A percentile compares a stretch with the other conserved stretches of the same genome.
Conservation (phyloP, 2,888 invertebrate species). For the Cerastoderma edule region DNA sequence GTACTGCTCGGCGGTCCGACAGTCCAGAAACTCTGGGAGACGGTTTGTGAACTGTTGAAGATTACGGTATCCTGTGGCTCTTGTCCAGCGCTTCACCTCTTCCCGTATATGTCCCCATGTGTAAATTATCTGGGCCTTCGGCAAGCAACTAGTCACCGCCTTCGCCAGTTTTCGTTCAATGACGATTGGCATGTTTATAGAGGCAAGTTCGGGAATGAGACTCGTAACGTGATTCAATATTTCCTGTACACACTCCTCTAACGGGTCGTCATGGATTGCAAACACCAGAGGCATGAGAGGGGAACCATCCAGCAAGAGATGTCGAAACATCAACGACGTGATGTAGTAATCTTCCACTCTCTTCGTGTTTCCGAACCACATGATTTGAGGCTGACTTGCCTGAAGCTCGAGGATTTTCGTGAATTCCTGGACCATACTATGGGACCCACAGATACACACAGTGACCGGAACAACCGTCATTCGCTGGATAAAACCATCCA, state of each 20-base stretch:
- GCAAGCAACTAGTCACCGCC: background rate
- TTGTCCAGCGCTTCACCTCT: background rate
- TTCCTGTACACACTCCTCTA: conserved; percentile 8
- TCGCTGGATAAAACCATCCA: conserved; percentile 17
- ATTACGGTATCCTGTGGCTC: background rate
- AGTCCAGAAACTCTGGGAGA: conserved; percentile 11
- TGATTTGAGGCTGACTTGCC: conserved; percentile 14
- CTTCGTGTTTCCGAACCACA: conserved; percentile 6
- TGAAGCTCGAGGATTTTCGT: conserved; percentile 11
- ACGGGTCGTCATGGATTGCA: conserved; percentile 18
- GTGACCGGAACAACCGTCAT: conserved; percentile 18
- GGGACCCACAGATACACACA: conserved; percentile 23
- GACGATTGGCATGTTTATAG: background rate
- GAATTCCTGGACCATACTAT: conserved; percentile 17
- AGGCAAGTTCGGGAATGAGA: conserved; percentile 8
- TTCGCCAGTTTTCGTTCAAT: conserved; percentile 12
- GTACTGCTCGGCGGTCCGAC: conserved; percentile 1
- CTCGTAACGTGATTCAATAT: conserved; percentile 1
- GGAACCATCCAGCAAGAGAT: conserved; percentile 24
- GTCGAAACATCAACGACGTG: conserved; percentile 23
- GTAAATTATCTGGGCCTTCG: conserved; percentile 12
- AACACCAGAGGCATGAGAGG: conserved; percentile 24
- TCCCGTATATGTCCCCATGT: conserved; percentile 24
- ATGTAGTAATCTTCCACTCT: conserved; percentile 18
- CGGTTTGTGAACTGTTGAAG: background rate